These are phyloP conservation scores for Gallinago undulata DNA, from an alignment of 2,113 vertebrate species.

Conservation along the genomic window DNA sequence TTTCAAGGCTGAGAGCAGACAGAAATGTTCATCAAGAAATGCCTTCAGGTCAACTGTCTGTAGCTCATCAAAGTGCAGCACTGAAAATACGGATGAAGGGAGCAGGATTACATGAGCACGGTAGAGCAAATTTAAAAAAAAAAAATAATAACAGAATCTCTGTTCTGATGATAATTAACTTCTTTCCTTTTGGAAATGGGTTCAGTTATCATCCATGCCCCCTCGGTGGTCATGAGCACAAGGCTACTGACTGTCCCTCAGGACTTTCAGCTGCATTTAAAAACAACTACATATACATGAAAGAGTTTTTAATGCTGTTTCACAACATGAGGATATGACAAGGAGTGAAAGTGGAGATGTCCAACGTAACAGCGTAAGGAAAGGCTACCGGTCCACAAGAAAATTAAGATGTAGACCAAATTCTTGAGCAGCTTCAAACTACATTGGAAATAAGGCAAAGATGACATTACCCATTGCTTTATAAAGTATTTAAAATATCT, in stretches of 20 bases:
- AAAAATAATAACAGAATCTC: not conserved
- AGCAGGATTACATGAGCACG: not conserved
- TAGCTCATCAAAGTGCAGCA: not conserved
- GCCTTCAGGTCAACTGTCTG: slow-evolving; percentile 34
- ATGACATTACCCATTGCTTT: not conserved
- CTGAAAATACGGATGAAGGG: not conserved
- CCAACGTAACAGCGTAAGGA: not conserved
- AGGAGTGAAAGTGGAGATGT: not conserved
- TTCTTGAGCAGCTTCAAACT: not conserved
- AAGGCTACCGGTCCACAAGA: not conserved
- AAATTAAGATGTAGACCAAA: not conserved
- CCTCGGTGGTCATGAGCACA: not conserved
- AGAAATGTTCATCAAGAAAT: slow-evolving; percentile 59
- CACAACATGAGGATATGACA: not conserved
- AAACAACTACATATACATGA: not conserved
- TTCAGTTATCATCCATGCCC: not conserved
- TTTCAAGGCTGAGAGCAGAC: slow-evolving; percentile 45
- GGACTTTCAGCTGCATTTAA: not conserved
- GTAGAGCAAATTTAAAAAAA: not conserved
- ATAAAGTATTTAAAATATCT: not conserved
- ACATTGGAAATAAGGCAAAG: not conserved
- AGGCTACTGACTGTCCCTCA: not conserved
- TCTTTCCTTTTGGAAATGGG: not conserved
- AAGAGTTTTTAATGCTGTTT: not conserved
- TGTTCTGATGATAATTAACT: not conserved